A percentile compares a stretch with the other conserved stretches of the same genome.
Conservation (phyloP, 2,797 vertebrate species). For the Erithacus rubecula region DNA sequence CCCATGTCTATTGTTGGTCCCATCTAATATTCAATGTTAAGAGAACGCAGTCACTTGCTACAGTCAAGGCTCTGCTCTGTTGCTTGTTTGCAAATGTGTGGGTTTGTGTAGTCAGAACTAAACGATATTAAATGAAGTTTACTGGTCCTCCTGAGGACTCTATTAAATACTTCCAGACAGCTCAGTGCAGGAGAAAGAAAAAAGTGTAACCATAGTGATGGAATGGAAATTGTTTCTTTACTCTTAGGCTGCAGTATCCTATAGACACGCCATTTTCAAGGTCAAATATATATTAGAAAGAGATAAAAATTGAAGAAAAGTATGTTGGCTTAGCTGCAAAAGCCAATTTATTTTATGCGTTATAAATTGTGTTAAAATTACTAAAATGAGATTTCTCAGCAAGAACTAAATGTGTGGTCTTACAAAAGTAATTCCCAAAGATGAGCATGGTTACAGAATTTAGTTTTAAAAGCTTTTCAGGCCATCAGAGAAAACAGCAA, state of each 20-base stretch:
- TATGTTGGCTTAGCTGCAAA: conserved; percentile 77
- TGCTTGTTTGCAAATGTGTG: conserved; percentile 1
- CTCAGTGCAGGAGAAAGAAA: conserved; percentile 68
- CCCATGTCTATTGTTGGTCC: conserved; percentile 7
- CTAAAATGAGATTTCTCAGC: conserved; percentile 80
- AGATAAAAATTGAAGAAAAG: conserved; percentile 80
- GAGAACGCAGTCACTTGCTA: conserved; percentile 42
- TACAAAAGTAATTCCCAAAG: conserved; percentile 80
- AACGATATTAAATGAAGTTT: conserved; percentile 75
- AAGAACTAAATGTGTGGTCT: conserved; percentile 78
- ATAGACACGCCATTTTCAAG: conserved; percentile 80
- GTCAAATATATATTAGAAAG: conserved; percentile 81
- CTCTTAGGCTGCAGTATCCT: conserved; percentile 80
- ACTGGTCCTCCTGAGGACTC: conserved; percentile 74
- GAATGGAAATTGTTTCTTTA: conserved; percentile 83
- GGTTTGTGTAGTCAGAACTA: conserved; percentile 75
- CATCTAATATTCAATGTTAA: conserved; percentile 12
- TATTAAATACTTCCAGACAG: conserved; percentile 72
- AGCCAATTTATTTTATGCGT: conserved; percentile 79
- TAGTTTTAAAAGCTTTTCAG: conserved; percentile 78
- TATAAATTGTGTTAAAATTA: conserved; percentile 79
- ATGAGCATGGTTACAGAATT: conserved; percentile 76
- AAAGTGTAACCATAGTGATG: conserved; percentile 86
- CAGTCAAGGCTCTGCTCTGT: conserved; percentile 52
- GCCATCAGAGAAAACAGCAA: conserved; percentile 72